A percentile compares a stretch with the other conserved stretches of the same genome.
Evolutionary conservation across 2,113 vertebrate genomes (phyloP).

Genomic region (Gorsachius goisagi): DNA sequence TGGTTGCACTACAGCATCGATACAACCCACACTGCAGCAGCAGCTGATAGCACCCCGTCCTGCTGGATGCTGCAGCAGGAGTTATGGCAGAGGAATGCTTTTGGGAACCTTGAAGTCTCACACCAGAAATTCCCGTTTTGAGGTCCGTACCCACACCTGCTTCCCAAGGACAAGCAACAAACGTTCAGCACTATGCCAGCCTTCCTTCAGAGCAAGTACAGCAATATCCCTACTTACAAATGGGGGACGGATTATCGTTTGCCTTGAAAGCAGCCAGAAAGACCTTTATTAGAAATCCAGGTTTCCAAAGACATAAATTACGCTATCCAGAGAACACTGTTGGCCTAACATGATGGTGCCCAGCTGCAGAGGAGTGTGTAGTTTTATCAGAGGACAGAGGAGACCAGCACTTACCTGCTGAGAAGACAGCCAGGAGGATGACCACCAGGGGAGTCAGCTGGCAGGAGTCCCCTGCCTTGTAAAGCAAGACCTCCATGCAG

Average conservation of each 20-base stretch:
- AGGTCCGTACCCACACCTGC: neutral
- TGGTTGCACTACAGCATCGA: neutral
- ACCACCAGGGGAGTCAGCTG: conserved; percentile 81
- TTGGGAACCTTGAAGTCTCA: neutral
- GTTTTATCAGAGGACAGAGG: neutral
- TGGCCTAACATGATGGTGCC: neutral
- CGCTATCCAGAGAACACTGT: neutral
- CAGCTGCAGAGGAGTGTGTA: neutral
- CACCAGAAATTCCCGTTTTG: neutral
- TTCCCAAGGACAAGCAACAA: neutral
- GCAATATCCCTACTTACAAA: neutral
- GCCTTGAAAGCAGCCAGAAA: neutral
- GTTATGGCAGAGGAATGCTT: neutral
- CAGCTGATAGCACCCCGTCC: neutral
- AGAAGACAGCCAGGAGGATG: conserved; percentile 76
- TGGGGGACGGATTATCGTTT: neutral
- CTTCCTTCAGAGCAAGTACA: neutral
- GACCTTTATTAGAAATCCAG: neutral
- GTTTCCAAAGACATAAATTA: neutral
- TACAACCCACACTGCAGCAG: neutral
- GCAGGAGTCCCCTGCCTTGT: conserved; percentile 81
- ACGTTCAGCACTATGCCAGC: neutral
- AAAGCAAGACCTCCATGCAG: conserved; percentile 88
- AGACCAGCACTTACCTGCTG: conserved; percentile 68
- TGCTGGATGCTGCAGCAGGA: neutral